Conservation (phyloP, 2,888 invertebrate genomes). For the Adela reaumurella region DNA sequence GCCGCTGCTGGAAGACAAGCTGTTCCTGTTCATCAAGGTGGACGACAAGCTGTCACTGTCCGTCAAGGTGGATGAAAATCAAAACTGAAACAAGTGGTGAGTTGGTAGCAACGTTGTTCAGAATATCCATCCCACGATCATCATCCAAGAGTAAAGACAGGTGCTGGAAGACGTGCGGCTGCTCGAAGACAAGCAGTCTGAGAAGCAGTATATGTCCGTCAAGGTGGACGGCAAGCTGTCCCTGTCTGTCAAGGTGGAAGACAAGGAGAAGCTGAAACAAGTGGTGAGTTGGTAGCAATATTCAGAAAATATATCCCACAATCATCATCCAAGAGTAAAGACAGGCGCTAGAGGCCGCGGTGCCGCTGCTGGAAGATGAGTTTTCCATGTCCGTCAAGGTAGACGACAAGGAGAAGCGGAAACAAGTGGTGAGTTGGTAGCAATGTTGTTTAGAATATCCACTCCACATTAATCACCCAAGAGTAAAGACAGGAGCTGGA, state of each 20-base stretch:
- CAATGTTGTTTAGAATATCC: constrained; percentile 97
- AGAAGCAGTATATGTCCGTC: too few species aligned
- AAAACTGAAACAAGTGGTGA: constrained; percentile 82
- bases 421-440: constrained; percentile 68
- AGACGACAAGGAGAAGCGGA: constrained; percentile 75
- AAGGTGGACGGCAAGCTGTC: too few species aligned
- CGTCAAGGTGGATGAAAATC: constrained; percentile 76
- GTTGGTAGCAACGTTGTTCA: constrained; percentile 67
- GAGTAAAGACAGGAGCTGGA: constrained; percentile 94
- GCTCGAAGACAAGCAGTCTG: constrained; percentile 78
- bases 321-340: constrained; percentile 93
- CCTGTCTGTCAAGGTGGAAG: constrained; percentile 77
- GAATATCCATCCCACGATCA: constrained; percentile 95
- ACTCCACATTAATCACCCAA: constrained; percentile 95
- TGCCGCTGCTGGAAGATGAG: constrained; percentile 75
- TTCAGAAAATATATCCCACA: too few species aligned
- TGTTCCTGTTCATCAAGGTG: constrained; percentile 79
- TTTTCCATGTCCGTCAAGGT: constrained; percentile 79
- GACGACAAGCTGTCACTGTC: too few species aligned
- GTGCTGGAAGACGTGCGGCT: constrained; percentile 91
- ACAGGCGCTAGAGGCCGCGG: constrained; percentile 91
- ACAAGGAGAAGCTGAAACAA: constrained; percentile 78
- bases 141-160: constrained; percentile 91
- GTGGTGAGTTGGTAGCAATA: constrained; percentile 65
- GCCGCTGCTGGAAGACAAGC: constrained; percentile 74